These are phyloP conservation scores for Gymnopithys bicolor DNA, from an alignment of 2,797 vertebrate species.

Conservation along the genomic window DNA sequence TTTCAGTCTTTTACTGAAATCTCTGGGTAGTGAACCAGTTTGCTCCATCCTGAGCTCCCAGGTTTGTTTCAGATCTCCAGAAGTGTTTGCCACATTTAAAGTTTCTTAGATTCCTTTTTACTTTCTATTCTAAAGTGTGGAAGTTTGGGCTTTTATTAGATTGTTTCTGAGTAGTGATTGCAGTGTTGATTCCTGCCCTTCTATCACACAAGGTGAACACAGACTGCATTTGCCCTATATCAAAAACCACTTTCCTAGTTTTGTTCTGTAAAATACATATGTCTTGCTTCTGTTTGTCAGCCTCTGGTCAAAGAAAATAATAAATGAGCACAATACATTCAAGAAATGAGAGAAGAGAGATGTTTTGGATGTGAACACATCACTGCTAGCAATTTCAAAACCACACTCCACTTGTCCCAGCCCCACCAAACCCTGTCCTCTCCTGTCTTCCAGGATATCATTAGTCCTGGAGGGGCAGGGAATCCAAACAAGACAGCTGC, in stretches of 20 bases:
- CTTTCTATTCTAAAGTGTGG: neutral
- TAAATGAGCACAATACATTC: slow-evolving; percentile 1
- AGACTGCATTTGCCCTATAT: neutral
- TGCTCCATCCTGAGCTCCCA: neutral
- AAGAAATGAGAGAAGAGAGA: slow-evolving; percentile 23
- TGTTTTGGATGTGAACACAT: neutral
- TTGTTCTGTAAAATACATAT: neutral
- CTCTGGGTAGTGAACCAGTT: neutral
- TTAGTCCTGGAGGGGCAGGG: neutral
- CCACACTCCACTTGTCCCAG: neutral
- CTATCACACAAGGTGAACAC: neutral
- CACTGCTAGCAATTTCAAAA: slow-evolving; percentile 19
- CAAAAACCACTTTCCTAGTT: neutral
- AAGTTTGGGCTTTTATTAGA: neutral
- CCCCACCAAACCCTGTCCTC: neutral
- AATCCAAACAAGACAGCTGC: slow-evolving; percentile 21
- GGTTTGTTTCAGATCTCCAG: neutral
- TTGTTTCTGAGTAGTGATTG: neutral
- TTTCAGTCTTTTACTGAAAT: neutral
- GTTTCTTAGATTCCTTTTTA: neutral
- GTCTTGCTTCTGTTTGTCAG: neutral
- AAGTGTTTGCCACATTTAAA: neutral
- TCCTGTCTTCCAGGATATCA: slow-evolving; percentile 12
- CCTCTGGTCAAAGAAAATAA: slow-evolving; percentile 5
- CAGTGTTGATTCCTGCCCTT: neutral